These are phyloP conservation scores for Urocitellus parryii DNA, from an alignment of 2,113 vertebrate genomes.

Conservation along the genomic window DNA sequence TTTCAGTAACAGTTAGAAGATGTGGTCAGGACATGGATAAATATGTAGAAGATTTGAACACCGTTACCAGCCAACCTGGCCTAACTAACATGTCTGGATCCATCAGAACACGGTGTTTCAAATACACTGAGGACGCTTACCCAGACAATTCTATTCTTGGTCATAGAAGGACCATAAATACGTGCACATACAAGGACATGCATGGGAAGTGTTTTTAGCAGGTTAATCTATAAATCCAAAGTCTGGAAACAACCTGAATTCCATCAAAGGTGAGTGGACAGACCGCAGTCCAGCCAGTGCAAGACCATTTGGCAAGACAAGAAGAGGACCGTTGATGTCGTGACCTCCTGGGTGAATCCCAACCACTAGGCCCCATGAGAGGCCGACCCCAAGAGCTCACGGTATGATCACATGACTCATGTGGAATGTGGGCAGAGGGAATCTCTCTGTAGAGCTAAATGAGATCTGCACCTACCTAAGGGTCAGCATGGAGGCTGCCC, in stretches of 20 bases:
- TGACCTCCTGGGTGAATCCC: background rate
- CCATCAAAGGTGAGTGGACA: background rate
- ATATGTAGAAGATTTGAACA: background rate
- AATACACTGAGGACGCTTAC: no score
- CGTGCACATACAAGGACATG: background rate
- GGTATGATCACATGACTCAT: no score
- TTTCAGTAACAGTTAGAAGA: background rate
- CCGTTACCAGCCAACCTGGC: no score
- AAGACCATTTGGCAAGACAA: no score
- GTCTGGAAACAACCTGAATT: background rate
- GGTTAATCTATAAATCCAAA: background rate
- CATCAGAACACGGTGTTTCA: background rate
- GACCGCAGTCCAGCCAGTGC: rapidly evolving
- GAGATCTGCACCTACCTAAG: background rate
- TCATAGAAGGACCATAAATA: background rate
- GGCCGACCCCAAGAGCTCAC: no score
- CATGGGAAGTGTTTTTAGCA: background rate
- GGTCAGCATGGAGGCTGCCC: no score
- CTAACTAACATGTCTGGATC: no score
- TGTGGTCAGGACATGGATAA: background rate
- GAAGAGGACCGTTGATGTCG: rapidly evolving
- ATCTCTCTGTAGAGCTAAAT: no score
- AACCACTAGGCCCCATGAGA: background rate
- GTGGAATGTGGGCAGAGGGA: no score
- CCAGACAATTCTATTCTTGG: background rate